Base-by-base conservation (phyloP, 2,113 vertebrate species). In the Centropus unirufus region DNA sequence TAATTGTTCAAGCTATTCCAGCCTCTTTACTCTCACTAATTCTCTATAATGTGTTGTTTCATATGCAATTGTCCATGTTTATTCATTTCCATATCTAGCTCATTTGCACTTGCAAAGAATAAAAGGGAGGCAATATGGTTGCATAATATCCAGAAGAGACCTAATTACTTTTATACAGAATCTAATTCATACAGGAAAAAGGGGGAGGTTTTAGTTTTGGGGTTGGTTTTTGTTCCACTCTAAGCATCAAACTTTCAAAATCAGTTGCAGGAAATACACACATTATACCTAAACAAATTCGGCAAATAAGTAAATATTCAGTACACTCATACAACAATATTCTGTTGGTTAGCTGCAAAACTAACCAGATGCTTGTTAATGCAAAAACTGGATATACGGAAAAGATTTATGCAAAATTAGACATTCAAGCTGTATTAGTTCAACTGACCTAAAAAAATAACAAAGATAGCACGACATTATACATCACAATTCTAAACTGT, bases 1-100 rank as follows among this genome's bases (percentile, higher is more conserved):
- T 87, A 95, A 87, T 82, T 94, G 77, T 91, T 89, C 10, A 42
- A 88, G 78, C 88, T 91, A 95, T 57, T 91, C 78, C 79, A 96
- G 78, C 79, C 40, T 79, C 36, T 32, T 82, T 88, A 91, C 89
- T 91, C 83, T 87, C 80, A 54, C 83, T 79, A 91, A 89, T 73
- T 88, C 91, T 83, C 44, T 30, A 12, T 61, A 75, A 89, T 83
- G 85, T 84, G 63, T 74, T 90, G 67, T 87, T 94, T 95, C 82
- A 79, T 42, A 74, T 55, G 79, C 92, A 74, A 72, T 83, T 95
- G 70, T 42, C 91, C 63, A 30, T 70, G 69, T 92, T 93, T 77
- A 92, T 92, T 94, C 78, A 85, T 92, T 52, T 68, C 83, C 58
- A 42, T 54, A 61, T 58, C 80, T 62, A 81, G 57, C 81, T 93